Evolutionary conservation across 2,888 invertebrate species (phyloP), one percentile per base, ranked within the genome.

Genomic region (Gymnosoma rotundatum): DNA sequence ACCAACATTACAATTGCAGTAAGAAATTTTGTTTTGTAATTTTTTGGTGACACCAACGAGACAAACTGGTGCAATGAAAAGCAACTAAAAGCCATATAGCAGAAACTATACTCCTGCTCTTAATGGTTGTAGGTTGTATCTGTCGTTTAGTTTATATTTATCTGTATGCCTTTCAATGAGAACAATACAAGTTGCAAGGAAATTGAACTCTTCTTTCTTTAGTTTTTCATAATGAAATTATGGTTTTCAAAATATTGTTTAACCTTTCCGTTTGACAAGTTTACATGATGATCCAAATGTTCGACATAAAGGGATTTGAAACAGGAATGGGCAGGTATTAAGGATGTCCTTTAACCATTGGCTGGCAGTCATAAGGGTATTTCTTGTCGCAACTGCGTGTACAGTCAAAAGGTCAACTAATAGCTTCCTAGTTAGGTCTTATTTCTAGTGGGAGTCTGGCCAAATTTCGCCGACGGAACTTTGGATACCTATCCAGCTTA

Each of bases 211-310:
- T 18, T 8, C 32, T 32, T 75, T 64, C 64, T 61, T 64, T 58
- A 52, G 32, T n/a, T 66, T 42, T 69, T 70, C 58, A 58, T 82
- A 82, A 76, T 82, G 58, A 72, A 66, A 80, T 81, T 69, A 78
- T 64, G 80, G 83, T 63, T 61, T 72, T 81, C 25, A 52, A 78
- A 78, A 83, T 83, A 67, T 80, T 84, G 78, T 84, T 84, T 84
- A 84, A 84, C 84, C 81, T 78, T 74, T 78, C 45, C 74, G 73
- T 84, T 84, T 78, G 84, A 81, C 84, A 84, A 54, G 63, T 66
- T 74, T 84, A 84, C 84, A 84, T 84, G 84, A 67, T 79, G 70
- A 60, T 58, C 63, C 80, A 83, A 58, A 76, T 52, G 73, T 32
- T 54, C 38, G 67, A 64, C 32, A 64, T 54, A 64, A 12, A 45